Evolutionary conservation across 2,888 invertebrate species (phyloP), one percentile per base, ranked within the genome.

Genomic region (Drosophila paramelanica): DNA sequence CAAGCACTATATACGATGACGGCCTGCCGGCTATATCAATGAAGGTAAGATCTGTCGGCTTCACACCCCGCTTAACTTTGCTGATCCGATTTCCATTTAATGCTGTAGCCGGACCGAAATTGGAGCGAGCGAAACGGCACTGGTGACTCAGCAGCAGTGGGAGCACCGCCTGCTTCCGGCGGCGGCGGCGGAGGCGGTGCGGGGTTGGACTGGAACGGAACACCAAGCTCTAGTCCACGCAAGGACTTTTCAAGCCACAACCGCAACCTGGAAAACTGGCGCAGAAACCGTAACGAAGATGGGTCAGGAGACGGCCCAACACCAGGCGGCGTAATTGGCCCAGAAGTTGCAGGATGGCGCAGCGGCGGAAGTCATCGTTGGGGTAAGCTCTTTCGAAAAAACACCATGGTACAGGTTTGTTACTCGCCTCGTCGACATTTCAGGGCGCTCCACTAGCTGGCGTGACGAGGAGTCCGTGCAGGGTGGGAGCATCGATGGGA

Each of bases 391-490:
- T 38, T 8, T 10, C 5, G 6, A 33, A 31, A 2, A 17, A 36
- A 36, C 13, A 13, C 10, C 10, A 31, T 10, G 27, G 27, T 27
- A 27, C 27, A 27, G 7, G 27, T 2, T 27, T 6, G 25, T 25
- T 4, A 25, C 25, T 1, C 25, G 6, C 10, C 0, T 4, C 0
- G 10, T 41, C 27, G 4, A n/a, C 14, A 33, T 60, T 65, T 49
- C 43, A 92, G 92, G 90, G 4, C 90, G 92, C 13, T 92, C 92
- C 33, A 90, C 91, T 1, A 92, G 92, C 67, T 92, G 92, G 92
- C 84, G 92, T 1, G 92, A 92, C 38, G 92, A 92, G 27, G 92
- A 92, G 3, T 47, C 77, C 2, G 43, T 49, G 0, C 45, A 71
- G 11, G 52, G 47, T 31, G 64, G 69, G 1, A 64, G 58, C 51